Evolutionary conservation across 2,797 vertebrate species (phyloP), one percentile per base, ranked within the genome.

Genomic region (Gobio occitaniae): DNA sequence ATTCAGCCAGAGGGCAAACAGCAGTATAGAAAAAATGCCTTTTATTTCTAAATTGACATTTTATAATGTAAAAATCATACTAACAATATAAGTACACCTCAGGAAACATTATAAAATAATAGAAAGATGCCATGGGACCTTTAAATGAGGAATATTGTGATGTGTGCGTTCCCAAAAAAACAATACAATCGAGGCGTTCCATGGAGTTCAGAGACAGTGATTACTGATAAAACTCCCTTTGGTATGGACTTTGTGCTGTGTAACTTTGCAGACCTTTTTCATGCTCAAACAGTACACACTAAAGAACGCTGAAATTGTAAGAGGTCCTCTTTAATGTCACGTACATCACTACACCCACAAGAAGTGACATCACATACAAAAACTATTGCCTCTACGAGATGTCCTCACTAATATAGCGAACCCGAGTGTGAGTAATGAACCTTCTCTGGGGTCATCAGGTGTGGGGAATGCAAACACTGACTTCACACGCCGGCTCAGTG

Each of bases 401-500:
- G 5, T 21, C 48, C 72, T 75, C 9, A 36, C 17, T 75, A 32
- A 76, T 76, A 21, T 15, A 76, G 32, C 3, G 5, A 75, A 75
- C 48, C 72, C 2, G 8, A 32, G 71, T 32, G 47, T 0, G 25
- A 74, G 25, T 36, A 56, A 80, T 48, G 47, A 65, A 63, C 13
- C 52, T 63, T 32, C 54, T 71, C 38, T 47, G 41, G 29, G 79
- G 44, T 86, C 75, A 76, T 75, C 66, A 84, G 25, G 50, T 66
- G 63, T 75, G 36, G 76, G 59, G 76, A 83, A 86, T 83, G 81
- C 50, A 54, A 48, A 65, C 65, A 66, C 25, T 76, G 48, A 69
- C 63, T 80, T 78, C 44, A 59, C 65, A 36, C 38, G 47, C 59
- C 47, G 44, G 25, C 44, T 17, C 68, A 21, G 77, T 77, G 68